These are phyloP conservation scores for Tetramorium simillimum DNA, from an alignment of 1,140 invertebrate genomes.

Conservation along the genomic window DNA sequence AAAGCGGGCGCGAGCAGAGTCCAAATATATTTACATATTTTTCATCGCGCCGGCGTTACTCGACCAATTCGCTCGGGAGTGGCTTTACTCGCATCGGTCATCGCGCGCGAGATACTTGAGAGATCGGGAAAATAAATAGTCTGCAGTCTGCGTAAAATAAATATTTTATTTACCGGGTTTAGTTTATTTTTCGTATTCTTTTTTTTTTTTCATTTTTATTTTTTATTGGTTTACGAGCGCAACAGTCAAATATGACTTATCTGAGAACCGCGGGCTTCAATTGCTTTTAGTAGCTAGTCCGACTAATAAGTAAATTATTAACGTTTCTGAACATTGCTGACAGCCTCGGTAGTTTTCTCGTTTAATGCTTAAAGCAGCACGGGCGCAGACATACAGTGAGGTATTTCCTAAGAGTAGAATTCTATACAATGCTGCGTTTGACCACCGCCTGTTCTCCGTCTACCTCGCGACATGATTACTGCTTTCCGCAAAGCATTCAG, in stretches of 20 bases:
- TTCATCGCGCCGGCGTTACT: conserved; percentile 39
- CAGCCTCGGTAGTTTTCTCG: neutral
- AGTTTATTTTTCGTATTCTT: neutral
- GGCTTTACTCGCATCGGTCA: conserved; percentile 22
- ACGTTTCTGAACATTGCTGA: neutral
- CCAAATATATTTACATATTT: conserved; percentile 62
- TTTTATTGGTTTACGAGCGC: neutral
- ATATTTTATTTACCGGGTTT: conserved; percentile 5
- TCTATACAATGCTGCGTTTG: conserved; percentile 39
- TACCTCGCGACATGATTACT: conserved; percentile 40
- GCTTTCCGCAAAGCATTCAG: conserved; percentile 33
- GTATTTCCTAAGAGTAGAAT: conserved; percentile 35
- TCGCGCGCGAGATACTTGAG: conserved; percentile 24
- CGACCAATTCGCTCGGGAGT: conserved; percentile 25
- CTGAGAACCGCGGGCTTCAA: neutral
- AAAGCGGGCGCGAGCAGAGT: neutral
- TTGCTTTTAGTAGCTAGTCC: neutral
- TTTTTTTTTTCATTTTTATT: too few species aligned
- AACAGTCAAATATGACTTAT: neutral
- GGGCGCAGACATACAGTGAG: neutral
- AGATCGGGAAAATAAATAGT: conserved; percentile 41
- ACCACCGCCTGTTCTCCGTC: neutral
- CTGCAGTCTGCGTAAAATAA: neutral
- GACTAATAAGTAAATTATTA: conserved; percentile 26
- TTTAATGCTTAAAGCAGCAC: neutral